Evolutionary conservation across 2,113 vertebrate species (phyloP).

Genomic region (Notothenia coriiceps): DNA sequence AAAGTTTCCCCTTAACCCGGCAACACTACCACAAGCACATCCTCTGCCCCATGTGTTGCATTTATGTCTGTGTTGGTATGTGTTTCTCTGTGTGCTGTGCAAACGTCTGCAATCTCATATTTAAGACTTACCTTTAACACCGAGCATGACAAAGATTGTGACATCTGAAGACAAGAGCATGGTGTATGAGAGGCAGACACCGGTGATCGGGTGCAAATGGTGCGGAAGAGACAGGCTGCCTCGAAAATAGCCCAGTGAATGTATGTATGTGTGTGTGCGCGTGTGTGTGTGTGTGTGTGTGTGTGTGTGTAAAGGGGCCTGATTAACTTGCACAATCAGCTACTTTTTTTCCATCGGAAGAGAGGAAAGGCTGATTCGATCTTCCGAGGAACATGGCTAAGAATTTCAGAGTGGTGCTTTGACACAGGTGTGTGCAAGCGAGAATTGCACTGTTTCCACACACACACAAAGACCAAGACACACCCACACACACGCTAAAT

Average conservation of each 20-base stretch:
- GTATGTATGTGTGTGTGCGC: constrained; percentile 9
- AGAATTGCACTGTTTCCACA: neutral
- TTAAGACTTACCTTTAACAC: constrained; percentile 23
- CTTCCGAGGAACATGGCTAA: constrained; percentile 29
- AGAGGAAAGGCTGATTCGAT: constrained; percentile 52
- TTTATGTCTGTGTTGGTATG: constrained; percentile 1
- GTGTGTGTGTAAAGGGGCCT: constrained; percentile 24
- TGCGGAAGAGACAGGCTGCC: constrained; percentile 24
- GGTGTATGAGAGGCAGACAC: constrained; percentile 22
- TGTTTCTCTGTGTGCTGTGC: constrained; percentile 12
- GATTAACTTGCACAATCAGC: constrained; percentile 64
- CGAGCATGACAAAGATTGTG: constrained; percentile 4
- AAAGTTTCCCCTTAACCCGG: constrained; percentile 12
- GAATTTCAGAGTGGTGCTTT: constrained; percentile 42
- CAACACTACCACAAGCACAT: constrained; percentile 6
- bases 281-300: constrained; percentile 23
- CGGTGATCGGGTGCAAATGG: constrained; percentile 17
- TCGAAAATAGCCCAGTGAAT: constrained; percentile 30
- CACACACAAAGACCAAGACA: constrained; percentile 12
- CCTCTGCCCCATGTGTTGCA: constrained; percentile 13
- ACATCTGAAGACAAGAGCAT: neutral
- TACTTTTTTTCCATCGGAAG: constrained; percentile 52
- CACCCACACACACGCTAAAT: constrained; percentile 22
- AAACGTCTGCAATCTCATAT: neutral
- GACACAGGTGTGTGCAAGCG: constrained; percentile 6